Conservation (phyloP, 2,113 vertebrate species). For the Poeciliopsis prolifica region DNA sequence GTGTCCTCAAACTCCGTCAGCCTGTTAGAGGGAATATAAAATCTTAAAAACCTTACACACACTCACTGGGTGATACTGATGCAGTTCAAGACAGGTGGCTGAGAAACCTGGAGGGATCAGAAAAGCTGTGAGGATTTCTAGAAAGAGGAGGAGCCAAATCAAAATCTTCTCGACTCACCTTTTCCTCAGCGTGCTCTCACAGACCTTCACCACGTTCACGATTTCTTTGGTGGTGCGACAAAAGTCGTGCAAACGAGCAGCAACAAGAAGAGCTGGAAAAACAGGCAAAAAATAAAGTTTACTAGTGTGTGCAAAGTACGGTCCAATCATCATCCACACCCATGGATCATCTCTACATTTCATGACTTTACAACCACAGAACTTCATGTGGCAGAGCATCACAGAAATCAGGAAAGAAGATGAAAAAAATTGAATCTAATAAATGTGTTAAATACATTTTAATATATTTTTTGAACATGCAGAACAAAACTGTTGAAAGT, state of each 20-base stretch:
- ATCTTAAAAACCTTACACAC: neutral
- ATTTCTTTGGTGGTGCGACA: constrained; percentile 93
- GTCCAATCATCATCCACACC: neutral
- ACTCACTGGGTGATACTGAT: too few species aligned
- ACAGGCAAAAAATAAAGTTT: neutral
- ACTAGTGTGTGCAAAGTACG: neutral
- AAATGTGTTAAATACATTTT: too few species aligned
- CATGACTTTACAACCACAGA: neutral
- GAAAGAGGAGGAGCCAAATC: neutral
- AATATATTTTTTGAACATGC: too few species aligned
- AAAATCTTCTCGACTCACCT: constrained; percentile 76
- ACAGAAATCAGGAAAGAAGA: too few species aligned
- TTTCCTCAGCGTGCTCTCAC: constrained; percentile 91
- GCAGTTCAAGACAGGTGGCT: neutral
- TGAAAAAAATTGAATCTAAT: too few species aligned
- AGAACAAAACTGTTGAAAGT: too few species aligned
- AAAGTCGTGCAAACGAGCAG: constrained; percentile 95
- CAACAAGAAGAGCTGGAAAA: constrained; percentile 89
- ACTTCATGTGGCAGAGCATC: too few species aligned
- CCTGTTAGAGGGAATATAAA: constrained; percentile 67
- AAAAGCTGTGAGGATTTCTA: neutral
- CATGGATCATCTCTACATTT: neutral
- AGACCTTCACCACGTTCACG: constrained; percentile 94
- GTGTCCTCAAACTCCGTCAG: constrained; percentile 95
- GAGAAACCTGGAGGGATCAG: neutral